Evolutionary conservation across 2,888 invertebrate genomes (phyloP), one percentile per base, ranked within the genome.

Genomic region (Boloria euphrosyne): DNA sequence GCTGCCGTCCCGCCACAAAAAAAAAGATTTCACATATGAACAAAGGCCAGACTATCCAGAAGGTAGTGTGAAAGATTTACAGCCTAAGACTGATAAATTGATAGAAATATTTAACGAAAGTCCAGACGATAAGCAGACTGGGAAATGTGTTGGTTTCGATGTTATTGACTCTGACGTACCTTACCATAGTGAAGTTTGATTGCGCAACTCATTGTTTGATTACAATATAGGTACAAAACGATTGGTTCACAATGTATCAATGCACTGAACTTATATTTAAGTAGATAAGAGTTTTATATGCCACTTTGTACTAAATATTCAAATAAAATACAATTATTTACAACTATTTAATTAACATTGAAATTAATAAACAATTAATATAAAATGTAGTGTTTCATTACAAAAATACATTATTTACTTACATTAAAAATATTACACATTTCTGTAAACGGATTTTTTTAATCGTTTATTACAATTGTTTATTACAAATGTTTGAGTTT

Each of bases 1-100:
- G 27, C 68, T 91, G 62, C 89, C 91, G 0, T 83, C 89, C 1
- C 81, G 83, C 3, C 85, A 81, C 47, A 85, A 81, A 53, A 81
- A 85, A n/a, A 81, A 80, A 1, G 85, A 87, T 17, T 80, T 78
- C 1, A 68, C 65, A n/a, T 88, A 85, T 50, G 77, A 81, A 14
- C 83, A 82, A 49, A 79, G 91, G 51, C 91, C 91, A 0, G 91
- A 92, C 70, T 92, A 90, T 51, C 91, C 91, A 0, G 91, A 91
- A 72, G 83, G 85, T 64, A 85, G 85, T 0, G 76, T 80, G 6
- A 81, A 79, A 1, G 70, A 76, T 22, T 71, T 81, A n/a, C 82
- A 82, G 46, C 75, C 80, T 0, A 85, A 79, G 18, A 83, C 82
- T 1, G 87, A 85, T 18, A 83, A 84, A 71, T 69, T 90, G 44